Conservation (phyloP, 2,113 vertebrate species). For the Eretmodus cyanostictus region DNA sequence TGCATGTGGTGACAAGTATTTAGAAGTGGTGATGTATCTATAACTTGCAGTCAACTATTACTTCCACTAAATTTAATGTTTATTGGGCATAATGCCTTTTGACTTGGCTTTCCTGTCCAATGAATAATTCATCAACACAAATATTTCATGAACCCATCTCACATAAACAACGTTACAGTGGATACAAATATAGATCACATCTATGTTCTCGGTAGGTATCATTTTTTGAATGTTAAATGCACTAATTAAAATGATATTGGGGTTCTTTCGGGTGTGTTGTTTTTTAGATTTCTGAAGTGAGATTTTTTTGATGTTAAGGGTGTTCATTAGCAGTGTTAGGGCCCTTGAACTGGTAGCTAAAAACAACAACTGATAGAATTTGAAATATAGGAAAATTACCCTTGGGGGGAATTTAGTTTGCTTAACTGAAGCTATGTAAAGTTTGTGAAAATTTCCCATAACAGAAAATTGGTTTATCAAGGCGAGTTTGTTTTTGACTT, state of each 20-base stretch:
- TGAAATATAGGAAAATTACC: not conserved
- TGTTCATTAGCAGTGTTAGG: not conserved
- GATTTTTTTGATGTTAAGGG: not conserved
- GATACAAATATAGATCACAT: slow-evolving; percentile 47
- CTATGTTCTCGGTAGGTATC: slow-evolving; percentile 39
- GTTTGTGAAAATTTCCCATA: not conserved
- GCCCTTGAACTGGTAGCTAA: not conserved
- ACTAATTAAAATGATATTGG: slow-evolving; percentile 45
- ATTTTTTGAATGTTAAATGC: slow-evolving; percentile 42
- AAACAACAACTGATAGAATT: not conserved
- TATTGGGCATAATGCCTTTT: slow-evolving; percentile 54
- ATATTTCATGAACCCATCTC: slow-evolving; percentile 62
- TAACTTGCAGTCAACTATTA: slow-evolving; percentile 55
- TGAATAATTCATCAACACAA: slow-evolving; percentile 65
- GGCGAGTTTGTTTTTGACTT: not conserved
- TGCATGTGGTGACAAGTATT: slow-evolving; percentile 55
- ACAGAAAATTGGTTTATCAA: not conserved
- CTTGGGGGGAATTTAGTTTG: not conserved
- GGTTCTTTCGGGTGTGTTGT: slow-evolving; percentile 38
- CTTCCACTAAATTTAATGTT: slow-evolving; percentile 63
- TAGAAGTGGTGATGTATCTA: slow-evolving; percentile 58
- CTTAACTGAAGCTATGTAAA: not conserved
- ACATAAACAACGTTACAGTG: slow-evolving; percentile 52
- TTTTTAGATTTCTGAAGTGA: not conserved
- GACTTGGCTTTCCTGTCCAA: slow-evolving; percentile 53